Base-by-base conservation (phyloP, 2,888 invertebrate species). In the Archips crataeganus region DNA sequence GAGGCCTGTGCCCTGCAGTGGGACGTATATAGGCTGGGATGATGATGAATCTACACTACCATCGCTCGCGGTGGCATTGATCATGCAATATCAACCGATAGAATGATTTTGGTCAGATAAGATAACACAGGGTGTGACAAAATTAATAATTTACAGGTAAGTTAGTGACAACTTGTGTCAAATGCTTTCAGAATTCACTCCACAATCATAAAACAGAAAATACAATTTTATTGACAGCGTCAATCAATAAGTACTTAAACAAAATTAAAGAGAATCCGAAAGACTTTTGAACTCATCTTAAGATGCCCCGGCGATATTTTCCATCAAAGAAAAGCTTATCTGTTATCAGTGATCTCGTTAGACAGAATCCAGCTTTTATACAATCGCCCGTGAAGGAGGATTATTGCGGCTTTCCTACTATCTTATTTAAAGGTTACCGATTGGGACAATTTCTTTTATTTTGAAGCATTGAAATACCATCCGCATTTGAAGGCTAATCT, bases 281-380 rank as follows among this genome's bases (percentile, higher is more conserved):
- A 61, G 47, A 61, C 49, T 49, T 69, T 49, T 69, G 61, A 69
- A 61, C 61, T 69, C 23, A n/a, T 63, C 47, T 61, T 69, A 61
- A 69, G 51, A 36, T 39, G 57, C 59, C 15, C 51, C 47, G 23
- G 9, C 61, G 51, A 69, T 61, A 69, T 69, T 69, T 61, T 69
- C 39, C 60, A 49, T 69, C 69, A 69, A 69, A 69, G 49, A 32
- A 23, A 45, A n/a, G 68, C 68, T 61, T 69, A 69, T 69, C 49
- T 69, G 13, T 63, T 69, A 69, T 61, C 60, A 69, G 61, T 69
- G 49, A 61, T 69, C 68, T 69, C 59, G 49, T 69, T 39, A 61
- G 54, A 54, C 34, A 45, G 59, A 49, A 61, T 69, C 61, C 69
- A 49, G 51, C 36, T 61, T 69, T 51, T 51, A 42, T 61, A 61